Conservation (phyloP, 2,113 vertebrate species). For the Oreochromis aureus region DNA sequence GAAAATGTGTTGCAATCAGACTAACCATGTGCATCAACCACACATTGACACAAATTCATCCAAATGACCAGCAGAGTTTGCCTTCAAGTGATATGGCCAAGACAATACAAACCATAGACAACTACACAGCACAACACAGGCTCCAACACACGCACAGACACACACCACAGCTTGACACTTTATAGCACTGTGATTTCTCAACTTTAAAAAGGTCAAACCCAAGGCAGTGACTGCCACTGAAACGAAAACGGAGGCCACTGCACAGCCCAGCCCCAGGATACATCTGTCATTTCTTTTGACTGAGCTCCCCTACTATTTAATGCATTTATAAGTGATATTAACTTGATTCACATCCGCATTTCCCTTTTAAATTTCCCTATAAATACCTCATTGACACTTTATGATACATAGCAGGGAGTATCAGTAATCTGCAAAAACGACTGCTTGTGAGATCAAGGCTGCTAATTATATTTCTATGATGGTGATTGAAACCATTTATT, state of each 20-base stretch:
- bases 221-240: neutral
- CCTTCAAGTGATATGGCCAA: neutral
- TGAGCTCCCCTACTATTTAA: neutral
- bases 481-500: neutral
- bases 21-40: neutral
- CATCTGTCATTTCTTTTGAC: neutral
- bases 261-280: neutral
- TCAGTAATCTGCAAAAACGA: neutral
- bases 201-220: constrained; percentile 33
- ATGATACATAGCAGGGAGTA: neutral
- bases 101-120: neutral
- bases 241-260: neutral
- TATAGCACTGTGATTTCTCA: neutral
- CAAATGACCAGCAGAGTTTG: neutral
- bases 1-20: constrained; percentile 1
- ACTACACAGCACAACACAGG: neutral
- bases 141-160: neutral
- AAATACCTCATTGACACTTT: neutral
- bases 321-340: neutral
- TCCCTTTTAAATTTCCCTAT: neutral
- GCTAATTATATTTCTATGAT: neutral
- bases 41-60: constrained; percentile 11
- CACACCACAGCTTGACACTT: neutral
- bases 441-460: neutral
- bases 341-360: neutral